Evolutionary conservation across 2,797 vertebrate genomes (phyloP).

Genomic region (Hippoglossus hippoglossus): DNA sequence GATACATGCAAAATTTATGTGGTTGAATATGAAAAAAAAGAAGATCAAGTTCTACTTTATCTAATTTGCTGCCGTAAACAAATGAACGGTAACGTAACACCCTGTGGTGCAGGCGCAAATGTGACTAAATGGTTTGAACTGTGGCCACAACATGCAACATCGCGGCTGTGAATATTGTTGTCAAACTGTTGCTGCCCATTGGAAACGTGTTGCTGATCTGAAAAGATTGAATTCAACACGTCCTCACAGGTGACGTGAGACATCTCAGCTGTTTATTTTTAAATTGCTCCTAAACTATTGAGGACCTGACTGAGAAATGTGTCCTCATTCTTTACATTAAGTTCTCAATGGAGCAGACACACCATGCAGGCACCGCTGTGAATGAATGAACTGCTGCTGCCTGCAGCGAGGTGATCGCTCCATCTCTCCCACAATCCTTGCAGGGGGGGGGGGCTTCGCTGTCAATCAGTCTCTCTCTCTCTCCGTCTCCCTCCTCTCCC

Average conservation of each 20-base stretch:
- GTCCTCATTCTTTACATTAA: constrained; percentile 3
- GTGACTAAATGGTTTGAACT: neutral
- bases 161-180: neutral
- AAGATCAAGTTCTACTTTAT: neutral
- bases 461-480: constrained; percentile 37
- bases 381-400: constrained; percentile 50
- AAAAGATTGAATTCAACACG: too few relatives aligned
- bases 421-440: constrained; percentile 39
- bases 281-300: constrained; percentile 1
- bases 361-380: constrained; percentile 7
- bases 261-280: constrained; percentile 15
- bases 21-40: neutral
- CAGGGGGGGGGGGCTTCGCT: constrained; percentile 26
- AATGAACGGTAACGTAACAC: neutral
- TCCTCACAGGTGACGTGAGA: neutral
- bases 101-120: neutral
- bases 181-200: constrained; percentile 5
- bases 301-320: constrained; percentile 24
- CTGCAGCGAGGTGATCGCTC: constrained; percentile 45
- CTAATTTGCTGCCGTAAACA: neutral
- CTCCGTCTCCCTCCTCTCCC: constrained; percentile 26
- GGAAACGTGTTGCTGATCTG: neutral
- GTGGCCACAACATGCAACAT: constrained; percentile 1
- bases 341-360: constrained; percentile 25
- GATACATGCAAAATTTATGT: too few relatives aligned